phyloP scores from a whole-genome alignment of 2,888 invertebrate species.

The Cantharis rufa region DNA sequence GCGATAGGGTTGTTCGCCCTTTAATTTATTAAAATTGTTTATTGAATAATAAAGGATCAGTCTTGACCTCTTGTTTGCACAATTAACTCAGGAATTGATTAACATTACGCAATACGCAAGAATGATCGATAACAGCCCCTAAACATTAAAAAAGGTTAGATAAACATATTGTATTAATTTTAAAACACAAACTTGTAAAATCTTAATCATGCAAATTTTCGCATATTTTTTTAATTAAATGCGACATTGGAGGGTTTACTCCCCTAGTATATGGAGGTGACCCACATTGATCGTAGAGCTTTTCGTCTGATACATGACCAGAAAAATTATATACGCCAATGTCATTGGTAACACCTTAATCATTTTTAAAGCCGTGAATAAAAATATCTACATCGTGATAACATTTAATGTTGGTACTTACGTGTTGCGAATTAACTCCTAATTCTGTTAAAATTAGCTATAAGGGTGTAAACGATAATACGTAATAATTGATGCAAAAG shows the following conservation, averaged over 20 bases:
- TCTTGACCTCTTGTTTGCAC: not conserved
- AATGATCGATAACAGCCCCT: not conserved
- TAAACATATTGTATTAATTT: not conserved
- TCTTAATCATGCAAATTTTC: not conserved
- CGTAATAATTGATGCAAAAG: not conserved
- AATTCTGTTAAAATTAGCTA: not conserved
- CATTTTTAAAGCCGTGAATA: not conserved
- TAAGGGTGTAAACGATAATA: not conserved
- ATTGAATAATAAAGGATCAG: not conserved
- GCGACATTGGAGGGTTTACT: conserved; percentile 15
- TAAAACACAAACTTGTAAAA: not conserved
- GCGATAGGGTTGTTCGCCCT: not conserved
- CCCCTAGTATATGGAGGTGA: conserved; percentile 30
- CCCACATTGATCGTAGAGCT: conserved; percentile 32
- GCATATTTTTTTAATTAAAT: conserved; percentile 7
- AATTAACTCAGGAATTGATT: not conserved
- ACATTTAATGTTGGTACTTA: not conserved
- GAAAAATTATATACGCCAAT: conserved; percentile 20
- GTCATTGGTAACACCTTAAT: conserved; percentile 9
- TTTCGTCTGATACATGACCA: conserved; percentile 7
- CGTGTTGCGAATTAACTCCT: not conserved
- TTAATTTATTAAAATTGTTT: not conserved
- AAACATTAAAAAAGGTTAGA: not conserved
- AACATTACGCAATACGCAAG: not conserved
- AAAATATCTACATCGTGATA: not conserved